These are phyloP conservation scores for Limenitis arthemis DNA, from an alignment of 2,888 invertebrate genomes.

Conservation along the genomic window DNA sequence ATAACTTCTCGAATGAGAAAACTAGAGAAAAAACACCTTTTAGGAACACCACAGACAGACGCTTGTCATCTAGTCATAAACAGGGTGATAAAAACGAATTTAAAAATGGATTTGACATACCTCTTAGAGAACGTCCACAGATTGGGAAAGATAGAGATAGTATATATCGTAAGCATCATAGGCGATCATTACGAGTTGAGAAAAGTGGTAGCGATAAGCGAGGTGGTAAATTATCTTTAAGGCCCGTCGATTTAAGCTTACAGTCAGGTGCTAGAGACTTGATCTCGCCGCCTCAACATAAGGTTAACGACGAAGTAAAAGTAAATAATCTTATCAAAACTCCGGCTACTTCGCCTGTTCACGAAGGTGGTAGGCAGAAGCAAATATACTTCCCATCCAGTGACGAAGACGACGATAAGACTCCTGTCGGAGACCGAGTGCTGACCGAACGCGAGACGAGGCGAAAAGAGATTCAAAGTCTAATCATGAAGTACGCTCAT, in stretches of 20 bases:
- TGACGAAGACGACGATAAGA: constrained; percentile 66
- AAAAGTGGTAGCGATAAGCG: constrained; percentile 74
- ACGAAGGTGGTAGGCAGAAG: constrained; percentile 54
- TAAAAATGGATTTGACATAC: constrained; percentile 54
- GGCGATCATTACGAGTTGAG: constrained; percentile 73
- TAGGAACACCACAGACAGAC: constrained; percentile 61
- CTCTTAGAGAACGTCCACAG: constrained; percentile 41
- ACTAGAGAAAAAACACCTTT: constrained; percentile 77
- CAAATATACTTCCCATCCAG: constrained; percentile 65
- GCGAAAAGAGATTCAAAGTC: constrained; percentile 86
- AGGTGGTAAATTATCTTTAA: constrained; percentile 61
- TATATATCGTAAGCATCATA: constrained; percentile 63
- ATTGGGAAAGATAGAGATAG: constrained; percentile 67
- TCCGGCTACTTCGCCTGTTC: constrained; percentile 51
- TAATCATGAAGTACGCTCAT: constrained; percentile 87
- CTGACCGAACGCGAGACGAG: constrained; percentile 83
- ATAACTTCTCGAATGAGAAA: constrained; percentile 71
- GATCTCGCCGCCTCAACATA: constrained; percentile 60
- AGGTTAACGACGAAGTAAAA: constrained; percentile 44
- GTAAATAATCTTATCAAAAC: constrained; percentile 44
- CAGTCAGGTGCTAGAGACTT: constrained; percentile 64
- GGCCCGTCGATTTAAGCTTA: constrained; percentile 68
- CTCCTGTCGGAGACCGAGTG: constrained; percentile 69
- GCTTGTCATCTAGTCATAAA: constrained; percentile 54
- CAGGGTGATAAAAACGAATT: constrained; percentile 46